Conservation (phyloP, 2,888 invertebrate species). For the Drosophila picticornis region DNA sequence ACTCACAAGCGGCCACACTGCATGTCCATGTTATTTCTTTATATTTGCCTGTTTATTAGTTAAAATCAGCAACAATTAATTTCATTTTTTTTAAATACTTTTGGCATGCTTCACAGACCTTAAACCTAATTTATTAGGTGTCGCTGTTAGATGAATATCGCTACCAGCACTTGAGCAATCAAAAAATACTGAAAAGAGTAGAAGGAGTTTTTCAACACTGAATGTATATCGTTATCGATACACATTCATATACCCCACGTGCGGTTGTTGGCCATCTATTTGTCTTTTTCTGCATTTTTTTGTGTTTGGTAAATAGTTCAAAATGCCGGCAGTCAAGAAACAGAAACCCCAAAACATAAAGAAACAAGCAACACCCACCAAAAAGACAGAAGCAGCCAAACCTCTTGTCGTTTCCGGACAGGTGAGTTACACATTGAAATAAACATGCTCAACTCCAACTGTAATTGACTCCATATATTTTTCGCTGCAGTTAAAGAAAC, state of each 20-base stretch:
- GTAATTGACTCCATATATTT: constrained; percentile 24
- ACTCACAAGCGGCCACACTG: constrained; percentile 30
- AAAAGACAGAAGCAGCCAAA: constrained; percentile 27
- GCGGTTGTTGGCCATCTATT: constrained; percentile 19
- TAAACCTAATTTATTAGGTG: accelerated
- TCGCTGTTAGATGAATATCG: not conserved
- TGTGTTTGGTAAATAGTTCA: constrained; percentile 23
- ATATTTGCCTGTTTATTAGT: not conserved
- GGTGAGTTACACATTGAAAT: constrained; percentile 45
- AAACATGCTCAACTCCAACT: constrained; percentile 6
- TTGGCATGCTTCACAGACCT: not conserved
- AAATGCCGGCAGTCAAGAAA: constrained; percentile 73
- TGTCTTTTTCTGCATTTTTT: constrained; percentile 5
- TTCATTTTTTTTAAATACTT: not conserved
- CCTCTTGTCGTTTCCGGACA: constrained; percentile 78
- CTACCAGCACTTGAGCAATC: not conserved
- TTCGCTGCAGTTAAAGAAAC: constrained; percentile 76
- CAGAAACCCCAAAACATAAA: constrained; percentile 45
- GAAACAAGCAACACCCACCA: constrained; percentile 27
- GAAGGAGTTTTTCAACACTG: not conserved
- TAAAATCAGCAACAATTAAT: not conserved
- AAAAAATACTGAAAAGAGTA: constrained; percentile 10
- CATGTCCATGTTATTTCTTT: too few species aligned
- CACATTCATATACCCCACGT: constrained; percentile 41
- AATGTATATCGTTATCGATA: constrained; percentile 12